A percentile compares a stretch with the other conserved stretches of the same genome.
phyloP scores from a whole-genome alignment of 2,797 vertebrate genomes.

The Anguilla anguilla region DNA sequence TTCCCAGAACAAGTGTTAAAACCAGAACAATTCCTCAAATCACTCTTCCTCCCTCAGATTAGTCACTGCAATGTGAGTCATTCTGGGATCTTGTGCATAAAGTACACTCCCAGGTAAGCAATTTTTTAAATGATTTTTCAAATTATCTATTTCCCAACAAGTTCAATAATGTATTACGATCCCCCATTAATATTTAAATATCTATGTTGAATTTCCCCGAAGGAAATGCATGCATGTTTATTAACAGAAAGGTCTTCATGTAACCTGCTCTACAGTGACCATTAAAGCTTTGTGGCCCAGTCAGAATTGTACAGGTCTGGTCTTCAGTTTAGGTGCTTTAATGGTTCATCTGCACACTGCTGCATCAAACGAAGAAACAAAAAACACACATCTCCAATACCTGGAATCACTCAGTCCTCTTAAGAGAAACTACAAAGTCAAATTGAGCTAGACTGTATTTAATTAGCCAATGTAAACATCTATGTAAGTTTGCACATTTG shows the following conservation, averaged over 20 bases:
- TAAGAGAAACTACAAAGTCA: neutral
- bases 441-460: neutral
- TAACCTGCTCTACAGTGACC: neutral
- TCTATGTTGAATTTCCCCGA: neutral
- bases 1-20: neutral
- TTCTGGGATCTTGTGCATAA: neutral
- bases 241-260: neutral
- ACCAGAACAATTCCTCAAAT: neutral
- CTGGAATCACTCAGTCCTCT: neutral
- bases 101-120: neutral
- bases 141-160: neutral
- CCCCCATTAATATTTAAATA: conserved; percentile 12
- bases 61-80: neutral
- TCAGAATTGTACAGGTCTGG: too few relatives aligned
- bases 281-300: neutral
- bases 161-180: neutral
- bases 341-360: too few relatives aligned
- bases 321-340: too few relatives aligned
- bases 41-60: neutral
- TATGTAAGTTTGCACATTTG: neutral
- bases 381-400: neutral
- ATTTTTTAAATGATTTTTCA: neutral
- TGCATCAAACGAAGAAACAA: neutral
- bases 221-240: neutral
- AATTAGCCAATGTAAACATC: neutral